These are phyloP conservation scores for Phenganax subtilis DNA, from an alignment of 92 coral and sea anemone genomes.

Conservation along the genomic window DNA sequence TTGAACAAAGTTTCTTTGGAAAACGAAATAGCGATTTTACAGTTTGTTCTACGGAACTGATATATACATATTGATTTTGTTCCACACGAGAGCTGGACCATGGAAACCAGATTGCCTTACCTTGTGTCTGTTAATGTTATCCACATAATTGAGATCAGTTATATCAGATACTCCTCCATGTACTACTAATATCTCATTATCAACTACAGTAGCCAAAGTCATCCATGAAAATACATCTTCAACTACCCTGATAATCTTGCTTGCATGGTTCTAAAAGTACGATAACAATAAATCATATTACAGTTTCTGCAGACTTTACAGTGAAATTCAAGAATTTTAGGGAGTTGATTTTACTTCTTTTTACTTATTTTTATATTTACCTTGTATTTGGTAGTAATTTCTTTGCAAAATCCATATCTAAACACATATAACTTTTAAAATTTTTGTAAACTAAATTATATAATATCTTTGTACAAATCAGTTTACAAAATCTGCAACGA, in stretches of 20 bases:
- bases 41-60: no score
- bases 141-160: constrained; percentile 70
- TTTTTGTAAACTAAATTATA: no score
- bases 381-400: constrained; percentile 77
- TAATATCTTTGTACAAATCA: no score
- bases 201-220: constrained; percentile 87
- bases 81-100: no score
- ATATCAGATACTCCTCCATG: constrained; percentile 93
- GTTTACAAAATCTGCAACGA: no score
- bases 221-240: constrained; percentile 97
- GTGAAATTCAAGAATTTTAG: background rate
- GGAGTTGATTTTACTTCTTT: background rate
- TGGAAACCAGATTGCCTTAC: constrained; percentile 32
- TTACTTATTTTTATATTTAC: constrained; percentile 19
- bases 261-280: constrained; percentile 53
- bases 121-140: constrained; percentile 85
- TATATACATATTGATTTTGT: no score
- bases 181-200: constrained; percentile 74
- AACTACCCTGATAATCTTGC: constrained; percentile 68
- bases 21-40: no score
- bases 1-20: no score
- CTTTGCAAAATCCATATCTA: constrained; percentile 91
- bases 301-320: background rate
- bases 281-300: no score
- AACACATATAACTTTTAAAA: no score